phyloP scores from a whole-genome alignment of 2,888 invertebrate genomes.

The Agonopterix arenella region DNA sequence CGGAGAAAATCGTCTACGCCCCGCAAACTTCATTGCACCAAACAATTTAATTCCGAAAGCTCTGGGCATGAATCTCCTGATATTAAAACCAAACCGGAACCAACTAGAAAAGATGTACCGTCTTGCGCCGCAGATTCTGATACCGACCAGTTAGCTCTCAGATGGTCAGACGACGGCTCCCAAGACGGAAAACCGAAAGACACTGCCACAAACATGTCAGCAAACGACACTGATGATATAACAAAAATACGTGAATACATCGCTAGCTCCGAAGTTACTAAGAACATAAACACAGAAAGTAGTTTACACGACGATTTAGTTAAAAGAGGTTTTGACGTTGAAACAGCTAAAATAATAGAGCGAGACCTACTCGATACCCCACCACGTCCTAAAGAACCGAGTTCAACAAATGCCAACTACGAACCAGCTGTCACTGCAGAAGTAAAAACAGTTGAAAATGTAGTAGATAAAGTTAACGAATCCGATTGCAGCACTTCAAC shows the following conservation, averaged over 20 bases:
- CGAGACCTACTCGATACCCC: constrained; percentile 56
- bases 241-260: constrained; percentile 59
- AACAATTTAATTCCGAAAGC: constrained; percentile 48
- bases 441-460: constrained; percentile 3
- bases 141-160: constrained; percentile 44
- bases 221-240: constrained; percentile 53
- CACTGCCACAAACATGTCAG: constrained; percentile 8
- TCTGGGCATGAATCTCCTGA: constrained; percentile 43
- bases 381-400: constrained; percentile 17
- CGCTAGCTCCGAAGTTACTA: constrained; percentile 27
- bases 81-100: constrained; percentile 17
- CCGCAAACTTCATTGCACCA: constrained; percentile 58
- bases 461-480: constrained; percentile 21
- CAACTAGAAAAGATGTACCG: constrained; percentile 19
- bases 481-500: constrained; percentile 18
- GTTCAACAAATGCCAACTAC: neutral
- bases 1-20: constrained; percentile 70
- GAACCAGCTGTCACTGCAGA: neutral
- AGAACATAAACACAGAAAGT: constrained; percentile 22
- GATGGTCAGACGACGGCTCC: constrained; percentile 63
- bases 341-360: constrained; percentile 66
- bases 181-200: constrained; percentile 43
- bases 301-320: constrained; percentile 54
- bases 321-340: constrained; percentile 60
- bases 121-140: constrained; percentile 41